Percentiles rank a stretch among this genome's conserved stretches.
Conservation (phyloP, 2,113 vertebrate genomes). For the Kobus ellipsiprymnus region DNA sequence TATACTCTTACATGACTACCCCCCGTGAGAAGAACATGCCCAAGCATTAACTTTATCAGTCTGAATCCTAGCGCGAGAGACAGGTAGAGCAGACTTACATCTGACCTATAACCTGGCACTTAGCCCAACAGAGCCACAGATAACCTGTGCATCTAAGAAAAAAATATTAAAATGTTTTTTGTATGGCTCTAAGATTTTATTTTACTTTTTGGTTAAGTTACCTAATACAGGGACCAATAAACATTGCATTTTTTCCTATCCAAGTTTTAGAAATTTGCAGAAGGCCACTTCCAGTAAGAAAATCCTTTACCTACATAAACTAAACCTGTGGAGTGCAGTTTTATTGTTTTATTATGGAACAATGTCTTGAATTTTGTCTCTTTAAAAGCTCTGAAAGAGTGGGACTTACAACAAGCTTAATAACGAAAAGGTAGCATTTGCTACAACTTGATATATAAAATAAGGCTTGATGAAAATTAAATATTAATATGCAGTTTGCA, state of each 20-base stretch:
- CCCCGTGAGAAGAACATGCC: not conserved
- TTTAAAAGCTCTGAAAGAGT: slow-evolving; percentile 7
- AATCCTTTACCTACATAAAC: not conserved
- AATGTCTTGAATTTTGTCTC: not conserved
- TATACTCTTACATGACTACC: not conserved
- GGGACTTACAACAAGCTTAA: not conserved
- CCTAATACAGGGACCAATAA: not conserved
- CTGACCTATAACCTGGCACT: not conserved
- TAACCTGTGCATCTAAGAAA: not conserved
- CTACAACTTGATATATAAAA: slow-evolving; percentile 37
- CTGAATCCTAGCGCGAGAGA: not conserved
- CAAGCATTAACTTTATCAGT: not conserved
- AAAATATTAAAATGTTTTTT: not conserved
- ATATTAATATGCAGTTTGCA: slow-evolving; percentile 57
- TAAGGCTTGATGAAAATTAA: slow-evolving; percentile 49
- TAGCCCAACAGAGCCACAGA: fast-evolving
- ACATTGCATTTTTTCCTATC: not conserved
- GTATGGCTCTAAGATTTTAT: not conserved
- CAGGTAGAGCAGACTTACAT: not conserved
- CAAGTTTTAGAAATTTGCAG: not conserved
- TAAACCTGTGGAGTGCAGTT: not conserved
- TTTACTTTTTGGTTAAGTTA: not conserved
- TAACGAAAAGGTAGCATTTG: slow-evolving; percentile 46
- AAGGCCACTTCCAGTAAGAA: not conserved
- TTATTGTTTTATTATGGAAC: not conserved